Percentiles rank a stretch among this genome's conserved stretches.
phyloP scores from a whole-genome alignment of 2,113 vertebrate genomes.

The Pyxicephalus adspersus region DNA sequence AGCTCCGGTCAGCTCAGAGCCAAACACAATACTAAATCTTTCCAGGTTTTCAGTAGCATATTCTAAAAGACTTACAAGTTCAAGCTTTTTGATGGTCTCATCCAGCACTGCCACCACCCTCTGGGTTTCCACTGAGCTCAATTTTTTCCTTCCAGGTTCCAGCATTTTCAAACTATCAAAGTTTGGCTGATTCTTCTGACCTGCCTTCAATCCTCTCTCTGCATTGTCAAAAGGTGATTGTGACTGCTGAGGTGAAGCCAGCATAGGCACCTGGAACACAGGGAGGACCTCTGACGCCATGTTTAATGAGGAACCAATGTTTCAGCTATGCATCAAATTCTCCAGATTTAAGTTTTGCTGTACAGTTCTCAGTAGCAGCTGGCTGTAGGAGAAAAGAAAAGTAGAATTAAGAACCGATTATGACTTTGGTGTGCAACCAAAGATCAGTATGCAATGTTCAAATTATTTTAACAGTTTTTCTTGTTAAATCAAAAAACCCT shows the following conservation, averaged over 20 bases:
- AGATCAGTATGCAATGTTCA: too few relatives aligned
- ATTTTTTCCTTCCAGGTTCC: slow-evolving; percentile 60
- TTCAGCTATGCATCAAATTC: neutral
- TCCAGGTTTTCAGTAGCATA: slow-evolving; percentile 37
- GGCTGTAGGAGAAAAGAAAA: too few relatives aligned
- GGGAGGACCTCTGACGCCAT: slow-evolving; percentile 36
- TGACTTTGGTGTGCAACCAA: too few relatives aligned
- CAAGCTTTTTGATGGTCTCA: slow-evolving; percentile 71
- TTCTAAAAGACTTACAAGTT: slow-evolving; percentile 67
- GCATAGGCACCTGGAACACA: neutral
- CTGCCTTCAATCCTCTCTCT: neutral
- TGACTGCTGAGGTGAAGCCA: slow-evolving; percentile 6
- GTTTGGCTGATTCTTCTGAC: neutral
- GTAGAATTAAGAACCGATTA: too few relatives aligned
- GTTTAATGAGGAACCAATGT: neutral
- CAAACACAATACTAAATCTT: slow-evolving; percentile 45
- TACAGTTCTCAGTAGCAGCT: too few relatives aligned
- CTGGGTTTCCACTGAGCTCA: slow-evolving; percentile 70
- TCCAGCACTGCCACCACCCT: slow-evolving; percentile 72
- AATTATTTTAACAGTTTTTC: too few relatives aligned
- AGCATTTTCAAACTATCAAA: slow-evolving; percentile 51
- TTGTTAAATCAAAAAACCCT: too few relatives aligned
- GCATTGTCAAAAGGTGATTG: neutral
- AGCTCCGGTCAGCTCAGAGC: slow-evolving; percentile 53
- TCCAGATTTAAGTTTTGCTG: too few relatives aligned